A percentile compares a stretch with the other conserved stretches of the same genome.
Conservation (phyloP, 2,888 invertebrate species). For the Dynastes grantii region DNA sequence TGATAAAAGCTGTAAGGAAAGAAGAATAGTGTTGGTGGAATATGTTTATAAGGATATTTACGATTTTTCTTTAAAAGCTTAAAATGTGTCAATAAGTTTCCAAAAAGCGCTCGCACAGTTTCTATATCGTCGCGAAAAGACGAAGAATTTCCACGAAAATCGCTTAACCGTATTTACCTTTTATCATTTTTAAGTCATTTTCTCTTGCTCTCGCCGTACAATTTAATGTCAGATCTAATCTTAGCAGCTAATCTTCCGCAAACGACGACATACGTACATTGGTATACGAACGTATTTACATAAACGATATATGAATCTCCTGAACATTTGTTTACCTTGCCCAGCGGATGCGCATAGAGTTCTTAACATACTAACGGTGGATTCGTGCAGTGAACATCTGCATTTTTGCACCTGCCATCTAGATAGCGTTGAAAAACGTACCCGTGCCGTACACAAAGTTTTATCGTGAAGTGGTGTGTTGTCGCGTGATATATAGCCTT, state of each 20-base stretch:
- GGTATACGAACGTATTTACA: slow-evolving; percentile 32
- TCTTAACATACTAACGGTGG: slow-evolving; percentile 37
- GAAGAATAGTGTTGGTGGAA: background rate
- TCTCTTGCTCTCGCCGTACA: background rate
- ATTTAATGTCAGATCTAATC: slow-evolving; percentile 9
- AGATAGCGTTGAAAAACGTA: slow-evolving; percentile 38
- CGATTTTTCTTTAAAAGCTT: too few relatives aligned
- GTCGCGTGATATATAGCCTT: background rate
- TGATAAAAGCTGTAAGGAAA: too few relatives aligned
- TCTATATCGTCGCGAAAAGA: background rate
- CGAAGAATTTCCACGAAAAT: background rate
- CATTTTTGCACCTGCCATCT: slow-evolving; percentile 49
- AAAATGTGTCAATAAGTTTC: too few relatives aligned
- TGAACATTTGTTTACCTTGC: slow-evolving; percentile 24
- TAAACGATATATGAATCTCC: slow-evolving; percentile 41
- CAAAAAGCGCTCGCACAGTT: background rate
- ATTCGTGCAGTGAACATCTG: slow-evolving; percentile 48
- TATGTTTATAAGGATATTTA: background rate
- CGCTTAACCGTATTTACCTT: background rate
- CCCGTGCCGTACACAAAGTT: slow-evolving; percentile 7
- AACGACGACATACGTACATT: background rate
- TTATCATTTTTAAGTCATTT: background rate
- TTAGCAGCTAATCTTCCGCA: slow-evolving; percentile 26
- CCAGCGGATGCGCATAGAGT: slow-evolving; percentile 21
- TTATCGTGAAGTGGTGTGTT: slow-evolving; percentile 17